phyloP scores from a whole-genome alignment of 1,140 invertebrate genomes.

The Manduca sexta region DNA sequence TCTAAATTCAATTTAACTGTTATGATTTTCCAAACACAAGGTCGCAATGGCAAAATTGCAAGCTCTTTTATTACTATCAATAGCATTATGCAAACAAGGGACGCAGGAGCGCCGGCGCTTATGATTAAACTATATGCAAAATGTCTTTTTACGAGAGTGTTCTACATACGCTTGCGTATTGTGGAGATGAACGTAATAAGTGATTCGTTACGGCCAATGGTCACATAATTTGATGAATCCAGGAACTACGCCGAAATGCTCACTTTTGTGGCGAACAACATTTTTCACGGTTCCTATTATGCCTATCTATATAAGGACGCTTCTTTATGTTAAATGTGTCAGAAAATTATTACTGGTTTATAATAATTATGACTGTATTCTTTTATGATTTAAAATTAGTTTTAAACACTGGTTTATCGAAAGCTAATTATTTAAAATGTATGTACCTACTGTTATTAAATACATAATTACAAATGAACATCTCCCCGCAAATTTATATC shows the following conservation, averaged over 20 bases:
- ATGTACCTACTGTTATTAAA: too few species aligned
- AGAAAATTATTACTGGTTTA: too few species aligned
- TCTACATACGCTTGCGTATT: slow-evolving; percentile 2
- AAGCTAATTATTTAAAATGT: too few species aligned
- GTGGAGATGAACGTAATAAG: slow-evolving; percentile 10
- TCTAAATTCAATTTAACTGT: too few species aligned
- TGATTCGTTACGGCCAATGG: slow-evolving; percentile 35
- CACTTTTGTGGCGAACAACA: slow-evolving; percentile 32
- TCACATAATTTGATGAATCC: slow-evolving; percentile 34
- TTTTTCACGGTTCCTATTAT: slow-evolving; percentile 24
- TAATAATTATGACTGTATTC: too few species aligned
- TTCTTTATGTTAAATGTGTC: too few species aligned
- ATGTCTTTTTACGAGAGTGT: slow-evolving; percentile 11
- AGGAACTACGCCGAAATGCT: slow-evolving; percentile 47
- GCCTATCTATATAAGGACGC: neutral
- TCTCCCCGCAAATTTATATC: too few species aligned
- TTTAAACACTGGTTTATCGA: too few species aligned
- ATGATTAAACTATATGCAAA: slow-evolving; percentile 15
- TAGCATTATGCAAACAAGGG: slow-evolving; percentile 8
- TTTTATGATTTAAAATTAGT: too few species aligned
- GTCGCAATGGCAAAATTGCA: slow-evolving; percentile 9
- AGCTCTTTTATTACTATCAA: slow-evolving; percentile 10
- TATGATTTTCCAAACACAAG: too few species aligned
- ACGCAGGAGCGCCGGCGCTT: slow-evolving; percentile 19
- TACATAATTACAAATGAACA: too few species aligned